Conservation (phyloP, 2,113 vertebrate genomes). For the Heloderma charlesbogerti region DNA sequence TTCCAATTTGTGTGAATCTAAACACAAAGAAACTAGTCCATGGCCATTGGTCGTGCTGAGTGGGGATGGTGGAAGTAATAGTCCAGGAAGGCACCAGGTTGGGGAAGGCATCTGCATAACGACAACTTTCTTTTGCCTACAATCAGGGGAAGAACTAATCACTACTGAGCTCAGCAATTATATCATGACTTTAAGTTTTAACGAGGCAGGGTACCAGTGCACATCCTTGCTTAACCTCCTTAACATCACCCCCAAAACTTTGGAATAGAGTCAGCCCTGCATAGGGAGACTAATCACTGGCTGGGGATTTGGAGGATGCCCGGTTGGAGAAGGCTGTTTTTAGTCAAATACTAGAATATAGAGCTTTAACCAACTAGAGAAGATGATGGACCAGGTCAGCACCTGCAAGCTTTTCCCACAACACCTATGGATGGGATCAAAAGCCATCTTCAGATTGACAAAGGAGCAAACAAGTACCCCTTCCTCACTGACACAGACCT, state of each 20-base stretch:
- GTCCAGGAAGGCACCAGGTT: background rate
- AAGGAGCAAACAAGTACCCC: too few species aligned
- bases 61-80: background rate
- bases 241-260: background rate
- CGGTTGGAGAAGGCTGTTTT: too few species aligned
- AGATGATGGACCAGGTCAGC: too few species aligned
- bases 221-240: background rate
- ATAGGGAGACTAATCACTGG: background rate
- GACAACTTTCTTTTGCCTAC: background rate
- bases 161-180: background rate
- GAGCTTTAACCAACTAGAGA: too few species aligned
- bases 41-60: background rate
- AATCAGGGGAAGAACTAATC: background rate
- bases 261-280: background rate
- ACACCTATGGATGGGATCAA: too few species aligned
- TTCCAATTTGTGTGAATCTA: too few species aligned
- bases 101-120: background rate
- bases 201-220: background rate
- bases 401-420: too few species aligned
- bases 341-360: too few species aligned
- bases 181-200: background rate
- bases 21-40: too few species aligned
- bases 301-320: too few species aligned
- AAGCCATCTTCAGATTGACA: too few species aligned
- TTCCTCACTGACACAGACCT: too few species aligned